Percentiles rank a stretch among this genome's conserved stretches.
These are phyloP conservation scores for Cyprinella venusta DNA, from an alignment of 2,797 vertebrate genomes.

Conservation along the genomic window DNA sequence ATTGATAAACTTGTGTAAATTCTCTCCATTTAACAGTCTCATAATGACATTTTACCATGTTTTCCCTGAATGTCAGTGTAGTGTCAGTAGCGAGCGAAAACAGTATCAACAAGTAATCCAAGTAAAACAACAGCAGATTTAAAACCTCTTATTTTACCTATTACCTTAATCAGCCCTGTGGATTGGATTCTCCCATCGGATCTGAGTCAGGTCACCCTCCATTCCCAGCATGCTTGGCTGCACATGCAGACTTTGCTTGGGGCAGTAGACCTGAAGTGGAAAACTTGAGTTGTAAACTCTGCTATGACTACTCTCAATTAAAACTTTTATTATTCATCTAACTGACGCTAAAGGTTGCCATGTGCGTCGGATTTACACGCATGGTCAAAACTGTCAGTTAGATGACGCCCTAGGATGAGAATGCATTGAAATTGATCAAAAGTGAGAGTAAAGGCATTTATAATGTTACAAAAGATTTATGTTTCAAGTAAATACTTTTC, in stretches of 20 bases:
- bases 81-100: not conserved
- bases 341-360: too few species aligned
- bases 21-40: not conserved
- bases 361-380: too few species aligned
- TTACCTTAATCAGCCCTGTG: not conserved
- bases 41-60: not conserved
- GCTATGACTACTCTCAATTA: not conserved
- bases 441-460: not conserved
- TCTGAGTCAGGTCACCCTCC: slow-evolving; percentile 3
- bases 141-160: not conserved
- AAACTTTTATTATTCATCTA: too few species aligned
- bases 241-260: slow-evolving; percentile 24
- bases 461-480: not conserved
- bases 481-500: not conserved
- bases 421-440: too few species aligned
- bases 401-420: too few species aligned
- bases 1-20: not conserved
- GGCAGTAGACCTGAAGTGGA: not conserved
- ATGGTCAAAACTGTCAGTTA: too few species aligned
- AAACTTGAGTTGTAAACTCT: slow-evolving; percentile 23
- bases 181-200: not conserved
- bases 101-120: slow-evolving; percentile 1
- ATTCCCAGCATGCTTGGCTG: slow-evolving; percentile 11
- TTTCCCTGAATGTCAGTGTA: not conserved
- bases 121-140: slow-evolving; percentile 37